Conservation (phyloP, 2,113 vertebrate genomes). For the Macrotis lagotis region DNA sequence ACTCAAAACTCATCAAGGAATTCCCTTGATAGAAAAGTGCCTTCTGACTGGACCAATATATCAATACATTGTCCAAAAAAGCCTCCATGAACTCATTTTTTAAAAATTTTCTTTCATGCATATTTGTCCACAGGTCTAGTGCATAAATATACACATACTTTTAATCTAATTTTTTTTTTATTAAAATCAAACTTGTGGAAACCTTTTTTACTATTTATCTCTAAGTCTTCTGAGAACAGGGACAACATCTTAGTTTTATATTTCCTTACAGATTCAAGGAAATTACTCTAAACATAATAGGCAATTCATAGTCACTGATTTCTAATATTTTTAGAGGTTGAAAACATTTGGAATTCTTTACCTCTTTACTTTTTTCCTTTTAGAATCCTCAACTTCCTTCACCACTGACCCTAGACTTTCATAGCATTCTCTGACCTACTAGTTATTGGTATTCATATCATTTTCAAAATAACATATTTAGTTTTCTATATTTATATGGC, state of each 20-base stretch:
- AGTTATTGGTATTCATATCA: neutral
- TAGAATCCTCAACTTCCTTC: neutral
- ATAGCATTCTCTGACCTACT: neutral
- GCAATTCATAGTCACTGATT: neutral
- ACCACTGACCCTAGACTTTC: neutral
- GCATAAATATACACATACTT: no score
- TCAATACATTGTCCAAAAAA: no score
- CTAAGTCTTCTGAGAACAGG: neutral
- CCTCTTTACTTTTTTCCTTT: neutral
- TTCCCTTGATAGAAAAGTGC: no score
- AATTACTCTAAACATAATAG: neutral
- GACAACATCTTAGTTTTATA: no score
- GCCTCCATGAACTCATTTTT: no score
- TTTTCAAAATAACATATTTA: neutral
- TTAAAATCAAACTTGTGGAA: no score
- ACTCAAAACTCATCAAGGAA: no score
- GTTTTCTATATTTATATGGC: neutral
- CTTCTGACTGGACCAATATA: no score
- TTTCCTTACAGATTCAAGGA: neutral
- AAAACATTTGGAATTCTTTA: neutral
- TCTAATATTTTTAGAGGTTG: neutral
- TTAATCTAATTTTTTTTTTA: no score
- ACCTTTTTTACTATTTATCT: no score
- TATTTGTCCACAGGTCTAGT: no score
- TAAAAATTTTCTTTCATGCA: no score